Base-by-base conservation (phyloP, 2,113 vertebrate species). In the Heliornis fulica region DNA sequence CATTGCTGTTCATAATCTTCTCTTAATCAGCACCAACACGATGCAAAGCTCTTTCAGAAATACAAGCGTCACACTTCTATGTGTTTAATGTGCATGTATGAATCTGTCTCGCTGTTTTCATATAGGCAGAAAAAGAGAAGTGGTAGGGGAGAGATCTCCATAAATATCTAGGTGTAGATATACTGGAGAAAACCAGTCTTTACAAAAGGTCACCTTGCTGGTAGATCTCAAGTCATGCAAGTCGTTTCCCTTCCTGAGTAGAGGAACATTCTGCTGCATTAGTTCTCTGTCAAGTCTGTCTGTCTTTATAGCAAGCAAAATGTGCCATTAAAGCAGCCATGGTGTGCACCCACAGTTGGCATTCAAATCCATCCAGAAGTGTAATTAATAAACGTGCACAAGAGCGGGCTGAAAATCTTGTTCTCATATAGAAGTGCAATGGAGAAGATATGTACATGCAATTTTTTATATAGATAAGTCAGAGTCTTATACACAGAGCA, bases 171-270 rank as follows among this genome's bases (percentile, higher is more conserved):
- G 23, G 17, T 29, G 11, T 13, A 71, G 28, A 34, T 15, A 21
- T 5, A 10, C 1, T 1, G 19, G 16, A 82, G 26, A 69, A 70
- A 78, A 21, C 0, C 19, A 38, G 19, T 10, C 7, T 59, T 84
- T 54, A 31, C 2, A 4, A 87, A 59, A 9, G 4, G 13, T 48
- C 9, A 22, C 29, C 22, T 32, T 85, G 22, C 45, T 65, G 22
- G 25, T 60, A 29, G 21, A 57, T n/a, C 18, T 85, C 40, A 75
- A 56, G 36, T 28, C 23, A 48, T 4, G 36, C 29, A 40, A 46
- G 32, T 14, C 1, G 41, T 41, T 77, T 81, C 20, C 7, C 15
- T 61, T 70, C 45, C 22, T 63, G 68, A 38, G 31, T 6, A 76
- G 26, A 75, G 40, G 14, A 76, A 31, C 7, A 17, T 84, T 13